Conservation (phyloP, 2,113 vertebrate genomes). For the Aegypius monachus region DNA sequence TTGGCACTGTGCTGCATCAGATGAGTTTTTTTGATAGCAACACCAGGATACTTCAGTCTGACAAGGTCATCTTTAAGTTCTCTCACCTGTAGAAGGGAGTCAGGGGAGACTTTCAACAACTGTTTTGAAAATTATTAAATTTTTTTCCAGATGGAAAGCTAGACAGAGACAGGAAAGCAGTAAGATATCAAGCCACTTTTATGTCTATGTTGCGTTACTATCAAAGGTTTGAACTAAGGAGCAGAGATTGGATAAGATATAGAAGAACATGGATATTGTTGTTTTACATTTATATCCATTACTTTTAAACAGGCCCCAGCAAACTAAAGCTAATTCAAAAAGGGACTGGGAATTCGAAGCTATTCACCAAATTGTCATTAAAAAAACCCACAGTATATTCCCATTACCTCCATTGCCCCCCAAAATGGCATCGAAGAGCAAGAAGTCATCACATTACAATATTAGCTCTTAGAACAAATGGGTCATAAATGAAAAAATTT, state of each 20-base stretch:
- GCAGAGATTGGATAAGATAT: background rate
- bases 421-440: background rate
- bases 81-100: conserved; percentile 12
- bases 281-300: background rate
- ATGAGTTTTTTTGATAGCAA: background rate
- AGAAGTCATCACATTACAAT: background rate
- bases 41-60: background rate
- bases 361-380: background rate
- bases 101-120: background rate
- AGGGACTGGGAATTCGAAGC: background rate
- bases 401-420: background rate
- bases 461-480: background rate
- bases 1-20: background rate
- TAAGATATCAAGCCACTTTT: background rate
- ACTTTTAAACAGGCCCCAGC: background rate
- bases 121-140: conserved; percentile 36
- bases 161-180: conserved; percentile 12
- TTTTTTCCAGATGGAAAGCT: conserved; percentile 25
- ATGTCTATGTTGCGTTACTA: background rate
- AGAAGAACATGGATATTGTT: background rate
- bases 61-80: background rate
- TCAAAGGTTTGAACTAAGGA: conserved; percentile 12
- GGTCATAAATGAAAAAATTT: background rate
- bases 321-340: background rate
- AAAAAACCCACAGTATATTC: background rate